Evolutionary conservation across 2,113 vertebrate species (phyloP).

Genomic region (Rhinoderma darwinii): DNA sequence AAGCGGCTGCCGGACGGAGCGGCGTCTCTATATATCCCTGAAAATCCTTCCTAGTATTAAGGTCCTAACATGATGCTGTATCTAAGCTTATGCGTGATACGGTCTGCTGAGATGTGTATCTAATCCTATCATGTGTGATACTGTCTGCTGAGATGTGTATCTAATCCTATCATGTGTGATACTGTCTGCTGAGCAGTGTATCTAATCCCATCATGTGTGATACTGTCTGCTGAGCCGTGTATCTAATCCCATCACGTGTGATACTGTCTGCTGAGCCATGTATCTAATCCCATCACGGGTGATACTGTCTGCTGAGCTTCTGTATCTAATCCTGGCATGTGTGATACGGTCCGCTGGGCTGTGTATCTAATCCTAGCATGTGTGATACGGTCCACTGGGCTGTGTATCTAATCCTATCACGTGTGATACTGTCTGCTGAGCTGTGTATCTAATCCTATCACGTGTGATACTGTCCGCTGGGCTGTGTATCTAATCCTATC

Average conservation of each 20-base stretch:
- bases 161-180: neutral
- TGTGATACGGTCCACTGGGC: neutral
- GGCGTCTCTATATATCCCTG: too few species aligned
- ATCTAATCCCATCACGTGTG: neutral
- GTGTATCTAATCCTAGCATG: neutral
- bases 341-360: neutral
- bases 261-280: too few species aligned
- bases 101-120: neutral
- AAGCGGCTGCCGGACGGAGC: too few species aligned
- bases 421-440: neutral
- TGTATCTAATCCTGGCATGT: neutral
- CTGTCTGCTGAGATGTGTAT: neutral
- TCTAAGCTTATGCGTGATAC: neutral
- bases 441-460: conserved; percentile 1
- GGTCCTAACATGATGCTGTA: too few species aligned
- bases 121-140: neutral
- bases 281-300: too few species aligned
- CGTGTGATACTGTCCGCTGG: too few species aligned
- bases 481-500: too few species aligned
- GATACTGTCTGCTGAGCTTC: neutral
- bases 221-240: neutral
- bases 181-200: neutral
- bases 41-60: too few species aligned
- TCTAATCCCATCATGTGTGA: neutral
- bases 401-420: neutral